A percentile compares a stretch with the other conserved stretches of the same genome.
Evolutionary conservation across 2,888 invertebrate genomes (phyloP).

Genomic region (Folsomia candida): DNA sequence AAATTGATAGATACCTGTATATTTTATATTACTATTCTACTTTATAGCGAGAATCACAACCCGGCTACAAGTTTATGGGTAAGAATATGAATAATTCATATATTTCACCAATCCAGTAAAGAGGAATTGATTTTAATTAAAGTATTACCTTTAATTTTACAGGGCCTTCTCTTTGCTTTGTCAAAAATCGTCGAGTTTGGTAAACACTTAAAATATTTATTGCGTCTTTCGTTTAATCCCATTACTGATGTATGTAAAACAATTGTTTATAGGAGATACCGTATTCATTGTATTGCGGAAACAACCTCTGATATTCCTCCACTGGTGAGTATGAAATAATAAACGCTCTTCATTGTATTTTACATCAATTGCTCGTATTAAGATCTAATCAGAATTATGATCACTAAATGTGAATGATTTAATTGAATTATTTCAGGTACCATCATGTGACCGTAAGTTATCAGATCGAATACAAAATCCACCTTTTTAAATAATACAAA

Average conservation of each 20-base stretch:
- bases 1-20: no score
- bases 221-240: neutral
- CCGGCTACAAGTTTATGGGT: constrained; percentile 44
- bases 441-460: constrained; percentile 46
- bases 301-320: no score
- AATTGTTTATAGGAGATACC: constrained; percentile 25
- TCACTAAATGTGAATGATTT: no score
- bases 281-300: constrained; percentile 40
- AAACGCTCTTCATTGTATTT: neutral
- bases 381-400: no score
- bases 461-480: no score
- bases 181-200: constrained; percentile 43
- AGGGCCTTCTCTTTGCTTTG: constrained; percentile 30
- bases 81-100: neutral
- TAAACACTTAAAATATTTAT: neutral
- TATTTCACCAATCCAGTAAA: neutral
- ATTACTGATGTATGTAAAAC: neutral
- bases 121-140: neutral
- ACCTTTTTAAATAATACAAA: no score
- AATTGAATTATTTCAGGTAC: constrained; percentile 37
- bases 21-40: neutral
- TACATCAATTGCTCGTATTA: no score
- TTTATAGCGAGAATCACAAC: constrained; percentile 31
- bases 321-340: constrained; percentile 34
- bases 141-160: neutral